These are phyloP conservation scores for Spea multiplicata DNA, from an alignment of 2,113 vertebrate genomes.

Conservation along the genomic window DNA sequence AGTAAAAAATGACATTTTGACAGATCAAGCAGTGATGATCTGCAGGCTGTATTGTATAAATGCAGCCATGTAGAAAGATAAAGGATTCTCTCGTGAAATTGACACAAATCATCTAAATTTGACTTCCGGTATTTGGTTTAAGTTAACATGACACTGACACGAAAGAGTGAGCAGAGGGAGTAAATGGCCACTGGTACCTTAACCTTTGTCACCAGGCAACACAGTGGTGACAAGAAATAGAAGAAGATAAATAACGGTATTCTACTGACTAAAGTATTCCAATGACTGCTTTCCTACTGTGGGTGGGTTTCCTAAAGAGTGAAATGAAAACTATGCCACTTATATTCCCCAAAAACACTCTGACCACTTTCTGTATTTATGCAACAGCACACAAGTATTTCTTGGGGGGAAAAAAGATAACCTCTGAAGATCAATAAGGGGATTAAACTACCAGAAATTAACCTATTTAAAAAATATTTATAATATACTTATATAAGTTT, in stretches of 20 bases:
- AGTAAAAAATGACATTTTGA: constrained; percentile 54
- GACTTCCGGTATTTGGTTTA: constrained; percentile 66
- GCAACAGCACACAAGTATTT: no score
- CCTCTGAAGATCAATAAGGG: no score
- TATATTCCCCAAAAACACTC: no score
- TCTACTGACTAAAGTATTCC: constrained; percentile 37
- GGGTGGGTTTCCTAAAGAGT: not conserved
- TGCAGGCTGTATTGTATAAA: constrained; percentile 60
- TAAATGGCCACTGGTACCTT: constrained; percentile 76
- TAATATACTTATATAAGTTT: no score
- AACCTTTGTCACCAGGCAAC: constrained; percentile 77
- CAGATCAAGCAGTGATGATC: constrained; percentile 67
- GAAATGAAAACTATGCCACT: not conserved
- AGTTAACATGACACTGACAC: constrained; percentile 57
- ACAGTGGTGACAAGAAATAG: constrained; percentile 72
- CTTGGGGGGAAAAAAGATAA: no score
- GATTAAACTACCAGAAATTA: no score
- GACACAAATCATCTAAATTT: constrained; percentile 71
- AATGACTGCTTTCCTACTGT: not conserved
- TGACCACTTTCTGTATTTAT: no score
- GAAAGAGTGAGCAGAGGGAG: constrained; percentile 77
- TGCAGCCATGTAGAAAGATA: constrained; percentile 72
- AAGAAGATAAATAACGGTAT: constrained; percentile 87
- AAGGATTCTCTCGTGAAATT: constrained; percentile 78
- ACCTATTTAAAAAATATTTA: no score